Conservation (phyloP, 2,888 invertebrate genomes). For the Coleophora deauratella region DNA sequence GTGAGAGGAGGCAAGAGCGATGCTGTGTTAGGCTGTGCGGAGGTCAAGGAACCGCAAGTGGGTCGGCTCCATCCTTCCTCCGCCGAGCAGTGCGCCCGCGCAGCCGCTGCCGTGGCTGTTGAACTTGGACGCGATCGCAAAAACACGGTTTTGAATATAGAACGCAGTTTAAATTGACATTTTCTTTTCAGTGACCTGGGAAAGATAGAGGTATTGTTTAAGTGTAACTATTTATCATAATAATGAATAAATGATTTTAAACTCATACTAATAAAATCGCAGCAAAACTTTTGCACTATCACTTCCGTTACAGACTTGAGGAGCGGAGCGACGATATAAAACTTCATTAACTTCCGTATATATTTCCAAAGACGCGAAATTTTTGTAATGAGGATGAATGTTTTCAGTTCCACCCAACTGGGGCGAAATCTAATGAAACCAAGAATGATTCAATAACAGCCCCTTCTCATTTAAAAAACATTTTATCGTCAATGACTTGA, state of each 20-base stretch:
- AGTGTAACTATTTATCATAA: background rate
- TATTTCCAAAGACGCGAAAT: too few species aligned
- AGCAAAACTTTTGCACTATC: too few species aligned
- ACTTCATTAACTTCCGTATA: too few species aligned
- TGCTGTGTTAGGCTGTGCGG: constrained; percentile 49
- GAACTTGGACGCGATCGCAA: constrained; percentile 60
- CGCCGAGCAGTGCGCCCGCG: constrained; percentile 42
- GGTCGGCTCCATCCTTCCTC: constrained; percentile 70
- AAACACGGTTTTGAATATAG: constrained; percentile 65
- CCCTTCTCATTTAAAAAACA: too few species aligned
- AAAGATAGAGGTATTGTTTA: constrained; percentile 3
- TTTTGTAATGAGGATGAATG: too few species aligned
- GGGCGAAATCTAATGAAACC: too few species aligned
- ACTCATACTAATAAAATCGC: too few species aligned
- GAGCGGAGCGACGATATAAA: too few species aligned
- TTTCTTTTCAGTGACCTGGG: background rate
- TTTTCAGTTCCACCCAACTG: too few species aligned
- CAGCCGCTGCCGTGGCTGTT: constrained; percentile 36
- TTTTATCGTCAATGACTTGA: too few species aligned
- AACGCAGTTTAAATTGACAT: constrained; percentile 32
- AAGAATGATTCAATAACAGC: too few species aligned
- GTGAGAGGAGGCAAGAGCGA: constrained; percentile 35
- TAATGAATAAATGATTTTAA: background rate
- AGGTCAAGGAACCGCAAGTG: constrained; percentile 73
- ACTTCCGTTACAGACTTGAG: too few species aligned